phyloP scores from a whole-genome alignment of 2,113 vertebrate species.

The Hippopotamus amphibius region DNA sequence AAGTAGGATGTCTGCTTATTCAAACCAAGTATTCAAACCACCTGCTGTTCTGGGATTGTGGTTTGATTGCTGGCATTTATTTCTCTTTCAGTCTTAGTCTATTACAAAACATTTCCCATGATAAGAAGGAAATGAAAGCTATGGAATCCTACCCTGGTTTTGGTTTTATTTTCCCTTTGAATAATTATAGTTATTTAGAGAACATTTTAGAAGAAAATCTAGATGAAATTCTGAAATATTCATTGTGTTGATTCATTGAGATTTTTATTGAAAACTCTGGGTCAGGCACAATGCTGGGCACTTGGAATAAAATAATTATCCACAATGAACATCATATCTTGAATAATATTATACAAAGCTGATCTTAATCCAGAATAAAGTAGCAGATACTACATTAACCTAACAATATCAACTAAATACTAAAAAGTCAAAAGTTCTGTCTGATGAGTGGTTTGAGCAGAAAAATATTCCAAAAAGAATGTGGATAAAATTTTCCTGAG shows the following conservation, averaged over 20 bases:
- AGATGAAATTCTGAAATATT: constrained; percentile 40
- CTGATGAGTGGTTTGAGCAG: neutral
- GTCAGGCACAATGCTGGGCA: neutral
- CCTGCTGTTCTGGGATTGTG: constrained; percentile 42
- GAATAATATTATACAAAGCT: neutral
- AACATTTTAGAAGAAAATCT: neutral
- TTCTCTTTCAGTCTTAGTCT: constrained; percentile 29
- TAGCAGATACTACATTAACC: neutral
- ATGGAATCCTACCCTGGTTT: neutral
- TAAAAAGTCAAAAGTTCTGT: neutral
- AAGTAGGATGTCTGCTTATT: constrained; percentile 23
- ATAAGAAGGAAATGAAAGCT: constrained; percentile 33
- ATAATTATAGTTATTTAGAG: neutral
- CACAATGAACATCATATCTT: neutral
- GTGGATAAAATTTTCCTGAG: neutral
- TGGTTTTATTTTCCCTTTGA: constrained; percentile 1
- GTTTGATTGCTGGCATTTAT: constrained; percentile 36
- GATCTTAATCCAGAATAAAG: neutral
- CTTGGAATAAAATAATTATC: neutral
- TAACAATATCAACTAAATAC: neutral
- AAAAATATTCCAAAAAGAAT: neutral
- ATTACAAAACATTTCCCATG: constrained; percentile 37
- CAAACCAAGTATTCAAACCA: constrained; percentile 56
- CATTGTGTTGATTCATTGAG: neutral
- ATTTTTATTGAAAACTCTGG: neutral